A percentile compares a stretch with the other conserved stretches of the same genome.
Conservation (phyloP, 92 coral and sea anemone species). For the Epizoanthus stellaris region DNA sequence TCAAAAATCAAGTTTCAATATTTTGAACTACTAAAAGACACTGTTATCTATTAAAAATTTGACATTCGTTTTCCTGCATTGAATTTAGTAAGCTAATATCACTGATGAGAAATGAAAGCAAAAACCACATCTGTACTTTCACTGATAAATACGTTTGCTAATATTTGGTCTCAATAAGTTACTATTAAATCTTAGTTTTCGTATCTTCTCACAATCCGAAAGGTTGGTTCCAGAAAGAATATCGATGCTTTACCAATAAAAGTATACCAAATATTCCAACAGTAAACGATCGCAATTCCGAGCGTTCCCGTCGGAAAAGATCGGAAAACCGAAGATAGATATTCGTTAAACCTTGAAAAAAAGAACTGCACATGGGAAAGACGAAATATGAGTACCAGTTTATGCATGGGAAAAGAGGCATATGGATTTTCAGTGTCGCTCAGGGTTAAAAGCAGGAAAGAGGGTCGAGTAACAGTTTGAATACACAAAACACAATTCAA, state of each 20-base stretch:
- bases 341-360: not conserved
- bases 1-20: not conserved
- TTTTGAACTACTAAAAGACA: not conserved
- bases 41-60: not conserved
- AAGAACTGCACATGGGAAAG: slow-evolving; percentile 37
- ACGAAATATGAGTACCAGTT: slow-evolving; percentile 48
- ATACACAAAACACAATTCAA: slow-evolving; percentile 53
- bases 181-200: not conserved
- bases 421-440: slow-evolving; percentile 51
- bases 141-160: slow-evolving; percentile 25
- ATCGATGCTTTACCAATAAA: not conserved
- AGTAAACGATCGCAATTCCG: not conserved
- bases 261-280: not conserved
- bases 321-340: slow-evolving; percentile 5
- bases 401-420: slow-evolving; percentile 63
- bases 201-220: not conserved
- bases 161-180: slow-evolving; percentile 17
- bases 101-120: not conserved
- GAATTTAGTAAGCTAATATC: not conserved
- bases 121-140: slow-evolving; percentile 39
- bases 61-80: not conserved
- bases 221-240: not conserved
- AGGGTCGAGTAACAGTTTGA: slow-evolving; percentile 54
- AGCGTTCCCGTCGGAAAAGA: not conserved
- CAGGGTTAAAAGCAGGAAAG: slow-evolving; percentile 61